Base-by-base conservation (phyloP, 2,888 invertebrate species). In the Zootermopsis nevadensis region DNA sequence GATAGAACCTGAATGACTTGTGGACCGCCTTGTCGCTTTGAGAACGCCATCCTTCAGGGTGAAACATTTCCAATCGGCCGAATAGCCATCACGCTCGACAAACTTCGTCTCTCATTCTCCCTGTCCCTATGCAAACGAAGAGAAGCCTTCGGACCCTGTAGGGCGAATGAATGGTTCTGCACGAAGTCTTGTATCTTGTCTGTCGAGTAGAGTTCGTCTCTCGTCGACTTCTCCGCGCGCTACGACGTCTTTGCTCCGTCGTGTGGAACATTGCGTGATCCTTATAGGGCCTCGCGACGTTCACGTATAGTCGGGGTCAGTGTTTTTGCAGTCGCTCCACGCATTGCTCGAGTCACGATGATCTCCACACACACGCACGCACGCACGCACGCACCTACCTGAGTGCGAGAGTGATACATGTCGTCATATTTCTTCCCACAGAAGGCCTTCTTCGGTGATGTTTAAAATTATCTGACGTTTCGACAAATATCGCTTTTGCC, bases 241-340 rank as follows among this genome's bases (percentile, higher is more conserved):
- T 8, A 66, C 27, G 12, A 27, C n/a, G n/a, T n/a, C 15, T 60
- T 60, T 60, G 60, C 60, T 60, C 60, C 33, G 69, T 33, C 33
- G 69, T 69, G 30, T 69, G 69, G 69, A 69, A 69, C 69, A 69
- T 69, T 69, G 33, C 69, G 33, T 33, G 69, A 33, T n/a, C 12
- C 33, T 30, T 22, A 8, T 31, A 69, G 33, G 69, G 60, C 8
- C n/a, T n/a, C 60, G 8, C 8, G 69, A 69, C 22, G 8, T 33
- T 31, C 69, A 33, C 69, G 1, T 4, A 48, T 15, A 1, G 60
- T n/a, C 27, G 15, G 48, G 48, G 48, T 48, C n/a, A n/a, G n/a
- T n/a, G n/a, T n/a, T n/a, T n/a, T n/a, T n/a, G 48, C 27, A 30
- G 22, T 8, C 6, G 69, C 33, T 33, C 69, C 30, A 19, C 33